Evolutionary conservation across 53 echinoderm and acorn worm genomes (phyloP).

Genomic region (Echinarachnius parma): DNA sequence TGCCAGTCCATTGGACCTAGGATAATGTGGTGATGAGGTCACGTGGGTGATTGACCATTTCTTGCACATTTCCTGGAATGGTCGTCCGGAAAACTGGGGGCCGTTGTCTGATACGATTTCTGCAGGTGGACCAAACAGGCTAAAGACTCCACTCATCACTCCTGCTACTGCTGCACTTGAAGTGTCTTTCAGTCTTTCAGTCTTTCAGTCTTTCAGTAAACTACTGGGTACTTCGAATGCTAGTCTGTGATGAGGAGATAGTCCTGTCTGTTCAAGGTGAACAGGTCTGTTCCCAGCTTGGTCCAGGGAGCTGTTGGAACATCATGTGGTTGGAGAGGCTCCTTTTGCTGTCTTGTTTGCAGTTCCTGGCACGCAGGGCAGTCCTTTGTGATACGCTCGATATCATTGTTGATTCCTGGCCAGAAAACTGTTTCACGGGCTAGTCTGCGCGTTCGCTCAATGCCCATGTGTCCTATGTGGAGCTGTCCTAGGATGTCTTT

Average conservation of each 20-base stretch:
- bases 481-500: conserved; percentile 45
- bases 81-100: conserved; percentile 53
- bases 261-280: conserved; percentile 13
- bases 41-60: conserved; percentile 52
- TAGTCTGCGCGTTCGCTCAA: conserved; percentile 37
- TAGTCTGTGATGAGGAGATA: conserved; percentile 38
- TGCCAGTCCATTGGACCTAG: conserved; percentile 56
- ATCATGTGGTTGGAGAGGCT: conserved; percentile 46
- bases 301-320: conserved; percentile 51
- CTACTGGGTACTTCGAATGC: conserved; percentile 10
- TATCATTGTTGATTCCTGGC: conserved; percentile 51
- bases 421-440: conserved; percentile 61
- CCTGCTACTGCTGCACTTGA: neutral
- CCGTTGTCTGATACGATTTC: conserved; percentile 68
- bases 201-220: too few relatives aligned
- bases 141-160: conserved; percentile 13
- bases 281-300: conserved; percentile 59
- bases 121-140: conserved; percentile 40
- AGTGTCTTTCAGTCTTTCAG: conserved; percentile 19
- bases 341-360: too few relatives aligned
- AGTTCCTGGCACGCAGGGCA: too few relatives aligned
- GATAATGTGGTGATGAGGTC: conserved; percentile 66
- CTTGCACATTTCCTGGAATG: conserved; percentile 52
- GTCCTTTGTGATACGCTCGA: too few relatives aligned
- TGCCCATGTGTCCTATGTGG: conserved; percentile 51